Conservation (phyloP, 2,797 vertebrate species). For the Onychomys torridus region DNA sequence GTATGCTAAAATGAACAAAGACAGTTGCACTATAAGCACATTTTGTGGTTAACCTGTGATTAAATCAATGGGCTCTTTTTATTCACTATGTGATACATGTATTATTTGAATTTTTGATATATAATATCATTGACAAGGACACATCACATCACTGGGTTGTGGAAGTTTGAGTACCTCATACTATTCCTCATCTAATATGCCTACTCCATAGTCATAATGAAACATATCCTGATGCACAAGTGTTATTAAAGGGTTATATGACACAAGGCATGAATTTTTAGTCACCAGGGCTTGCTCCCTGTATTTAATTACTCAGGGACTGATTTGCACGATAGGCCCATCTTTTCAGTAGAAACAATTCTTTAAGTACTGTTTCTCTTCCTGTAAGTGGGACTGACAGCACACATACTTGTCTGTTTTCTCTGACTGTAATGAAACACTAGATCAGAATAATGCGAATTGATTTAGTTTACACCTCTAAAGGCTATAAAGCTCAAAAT, state of each 20-base stretch:
- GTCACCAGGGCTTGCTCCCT: background rate
- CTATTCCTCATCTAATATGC: background rate
- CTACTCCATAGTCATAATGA: background rate
- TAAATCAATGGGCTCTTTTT: background rate
- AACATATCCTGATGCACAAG: background rate
- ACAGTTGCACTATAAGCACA: background rate
- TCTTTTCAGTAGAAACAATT: background rate
- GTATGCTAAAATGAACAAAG: background rate
- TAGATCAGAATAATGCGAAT: background rate
- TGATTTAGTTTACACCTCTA: background rate
- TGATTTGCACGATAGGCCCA: background rate
- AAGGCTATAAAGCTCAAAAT: background rate
- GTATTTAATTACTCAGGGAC: background rate
- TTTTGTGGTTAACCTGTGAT: background rate
- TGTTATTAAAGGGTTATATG: background rate
- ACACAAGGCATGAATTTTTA: background rate
- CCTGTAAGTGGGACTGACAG: background rate
- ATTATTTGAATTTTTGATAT: constrained; percentile 13
- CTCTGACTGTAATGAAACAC: background rate
- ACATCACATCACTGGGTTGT: constrained; percentile 6
- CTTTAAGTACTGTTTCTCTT: background rate
- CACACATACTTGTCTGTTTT: background rate
- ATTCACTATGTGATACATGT: background rate
- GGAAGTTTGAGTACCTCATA: background rate
- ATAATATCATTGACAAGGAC: background rate